phyloP scores from a whole-genome alignment of 1,140 invertebrate genomes.

The Panagrolaimus sp. region DNA sequence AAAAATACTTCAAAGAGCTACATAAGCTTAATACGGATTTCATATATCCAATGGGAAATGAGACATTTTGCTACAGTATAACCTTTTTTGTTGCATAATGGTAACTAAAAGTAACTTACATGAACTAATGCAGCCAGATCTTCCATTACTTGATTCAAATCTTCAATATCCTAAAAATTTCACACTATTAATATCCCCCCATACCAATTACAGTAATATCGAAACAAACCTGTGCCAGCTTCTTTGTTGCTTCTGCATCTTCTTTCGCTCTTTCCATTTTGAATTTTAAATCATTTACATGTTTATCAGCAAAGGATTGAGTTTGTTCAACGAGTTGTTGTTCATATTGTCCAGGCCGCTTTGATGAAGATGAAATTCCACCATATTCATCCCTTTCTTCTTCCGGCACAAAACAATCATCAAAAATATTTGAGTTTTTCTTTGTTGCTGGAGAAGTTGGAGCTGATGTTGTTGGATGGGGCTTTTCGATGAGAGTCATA shows the following conservation, averaged over 20 bases:
- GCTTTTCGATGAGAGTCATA: not conserved
- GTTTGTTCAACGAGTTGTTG: slow-evolving; percentile 14
- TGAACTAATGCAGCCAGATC: slow-evolving; percentile 28
- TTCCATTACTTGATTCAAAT: slow-evolving; percentile 31
- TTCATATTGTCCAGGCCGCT: not conserved
- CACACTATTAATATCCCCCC: too few species aligned
- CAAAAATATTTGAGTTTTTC: slow-evolving; percentile 17
- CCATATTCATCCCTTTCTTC: not conserved
- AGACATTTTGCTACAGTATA: too few species aligned
- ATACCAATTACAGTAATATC: too few species aligned
- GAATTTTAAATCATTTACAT: slow-evolving; percentile 1
- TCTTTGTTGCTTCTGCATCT: slow-evolving; percentile 23
- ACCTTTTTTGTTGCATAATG: too few species aligned
- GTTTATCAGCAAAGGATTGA: slow-evolving; percentile 1
- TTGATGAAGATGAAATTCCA: not conserved
- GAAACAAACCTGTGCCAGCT: slow-evolving; percentile 14
- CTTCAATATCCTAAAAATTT: slow-evolving; percentile 22
- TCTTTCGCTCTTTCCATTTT: slow-evolving; percentile 20
- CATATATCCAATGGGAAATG: too few species aligned
- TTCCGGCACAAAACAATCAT: slow-evolving; percentile 20
- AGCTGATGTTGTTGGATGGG: not conserved
- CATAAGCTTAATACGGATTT: too few species aligned
- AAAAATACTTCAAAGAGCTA: too few species aligned
- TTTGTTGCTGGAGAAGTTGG: not conserved
- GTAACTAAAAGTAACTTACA: not conserved